Evolutionary conservation across 2,888 invertebrate genomes (phyloP), one percentile per base, ranked within the genome.

Genomic region (Schizotus pectinicornis): DNA sequence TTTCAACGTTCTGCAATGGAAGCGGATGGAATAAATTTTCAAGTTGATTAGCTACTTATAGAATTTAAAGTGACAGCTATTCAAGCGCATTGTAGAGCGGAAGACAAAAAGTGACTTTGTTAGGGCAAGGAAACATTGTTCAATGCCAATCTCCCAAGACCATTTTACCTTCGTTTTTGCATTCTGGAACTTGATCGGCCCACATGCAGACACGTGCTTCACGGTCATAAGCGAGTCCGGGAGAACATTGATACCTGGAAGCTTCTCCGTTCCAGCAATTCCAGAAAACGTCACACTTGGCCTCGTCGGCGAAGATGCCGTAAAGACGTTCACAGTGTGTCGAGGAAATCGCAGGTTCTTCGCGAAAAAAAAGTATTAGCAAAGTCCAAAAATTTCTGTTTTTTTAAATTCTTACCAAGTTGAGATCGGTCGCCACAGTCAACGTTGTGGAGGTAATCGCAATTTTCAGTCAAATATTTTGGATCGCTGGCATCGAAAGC

Each of bases 231-330:
- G 95, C 95, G 47, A 95, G 86, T 69, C 95, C 95, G 71, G 95
- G 95, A 69, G 95, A 94, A 84, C 95, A 95, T 80, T 95, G 94
- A 82, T 95, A 95, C 74, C 92, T 88, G 76, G 94, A 94, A 3
- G 95, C 89, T 79, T 95, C 95, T 49, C 95, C 95, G 81, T 94
- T 94, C 95, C 95, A 95, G 81, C 95, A 95, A 81, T 94, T 95
- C 93, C 95, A 95, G 90, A 95, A 95, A 9, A 92, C 91, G 81
- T 94, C 93, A 79, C 95, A 95, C 80, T 94, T 92, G 69, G 82
- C 83, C 52, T 89, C 91, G 76, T 95, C 95, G 63, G 94, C 82
- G 86, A 95, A 95, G 83, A 95, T 95, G 74, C 95, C 95, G 80
- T 95, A 95, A 67, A 95, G 82, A 58, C 95, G 85, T 41, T 90